phyloP scores from a whole-genome alignment of 2,888 invertebrate species.

The Corythucha ciliata region DNA sequence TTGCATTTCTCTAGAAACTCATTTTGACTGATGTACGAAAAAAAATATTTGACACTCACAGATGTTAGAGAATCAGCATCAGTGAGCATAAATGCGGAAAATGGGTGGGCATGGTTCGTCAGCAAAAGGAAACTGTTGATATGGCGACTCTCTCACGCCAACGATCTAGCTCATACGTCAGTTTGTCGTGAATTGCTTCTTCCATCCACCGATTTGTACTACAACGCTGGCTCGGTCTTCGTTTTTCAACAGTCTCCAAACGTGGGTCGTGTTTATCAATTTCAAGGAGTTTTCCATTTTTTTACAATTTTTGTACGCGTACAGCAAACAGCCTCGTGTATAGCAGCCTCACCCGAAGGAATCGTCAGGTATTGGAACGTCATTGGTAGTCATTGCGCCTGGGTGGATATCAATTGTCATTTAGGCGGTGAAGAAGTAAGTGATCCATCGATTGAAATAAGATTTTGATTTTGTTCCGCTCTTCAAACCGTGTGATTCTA shows the following conservation, averaged over 20 bases:
- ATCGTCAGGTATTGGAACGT: conserved; percentile 87
- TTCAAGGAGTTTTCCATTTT: no score
- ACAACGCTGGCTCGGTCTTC: no score
- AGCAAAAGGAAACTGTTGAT: not conserved
- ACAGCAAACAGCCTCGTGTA: no score
- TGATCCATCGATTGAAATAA: not conserved
- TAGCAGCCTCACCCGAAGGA: conserved; percentile 90
- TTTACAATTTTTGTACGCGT: no score
- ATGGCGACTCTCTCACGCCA: not conserved
- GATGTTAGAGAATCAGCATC: no score
- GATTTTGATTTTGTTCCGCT: not conserved
- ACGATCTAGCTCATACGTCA: not conserved
- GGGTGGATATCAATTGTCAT: conserved; percentile 73
- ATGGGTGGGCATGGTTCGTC: conserved; percentile 1
- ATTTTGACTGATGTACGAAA: no score
- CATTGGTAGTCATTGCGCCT: conserved; percentile 76
- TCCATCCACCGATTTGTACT: not conserved
- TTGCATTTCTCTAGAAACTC: no score
- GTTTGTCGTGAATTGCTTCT: not conserved
- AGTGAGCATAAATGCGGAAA: no score
- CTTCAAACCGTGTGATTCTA: not conserved
- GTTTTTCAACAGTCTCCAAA: no score
- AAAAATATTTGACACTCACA: no score
- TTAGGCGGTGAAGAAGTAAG: conserved; percentile 48
- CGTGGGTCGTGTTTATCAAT: no score